These are phyloP conservation scores for Manduca sexta DNA, from an alignment of 1,140 invertebrate genomes.

Conservation along the genomic window DNA sequence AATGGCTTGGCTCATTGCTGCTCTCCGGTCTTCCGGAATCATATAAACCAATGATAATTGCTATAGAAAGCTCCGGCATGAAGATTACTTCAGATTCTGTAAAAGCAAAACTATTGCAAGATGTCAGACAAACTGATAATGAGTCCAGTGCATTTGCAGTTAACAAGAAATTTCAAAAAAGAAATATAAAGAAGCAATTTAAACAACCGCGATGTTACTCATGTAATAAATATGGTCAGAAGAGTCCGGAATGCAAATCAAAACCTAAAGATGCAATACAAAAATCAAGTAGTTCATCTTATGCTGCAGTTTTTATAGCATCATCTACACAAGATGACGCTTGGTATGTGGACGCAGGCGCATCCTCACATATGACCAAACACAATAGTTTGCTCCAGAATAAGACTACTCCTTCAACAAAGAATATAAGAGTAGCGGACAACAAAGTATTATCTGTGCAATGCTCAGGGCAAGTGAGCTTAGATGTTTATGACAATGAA, in stretches of 20 bases:
- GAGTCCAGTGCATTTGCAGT: slow-evolving; percentile 7
- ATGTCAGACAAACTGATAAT: slow-evolving; percentile 12
- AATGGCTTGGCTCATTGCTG: slow-evolving; percentile 29
- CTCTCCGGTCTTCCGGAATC: slow-evolving; percentile 41
- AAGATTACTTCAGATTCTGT: slow-evolving; percentile 33
- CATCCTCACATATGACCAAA: slow-evolving; percentile 14
- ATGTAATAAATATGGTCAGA: slow-evolving; percentile 16
- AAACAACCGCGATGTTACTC: slow-evolving; percentile 11
- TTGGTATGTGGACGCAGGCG: slow-evolving; percentile 19
- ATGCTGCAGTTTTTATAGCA: slow-evolving; percentile 25
- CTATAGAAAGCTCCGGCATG: slow-evolving; percentile 24
- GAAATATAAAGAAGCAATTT: neutral
- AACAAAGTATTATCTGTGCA: slow-evolving; percentile 1
- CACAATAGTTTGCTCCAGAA: slow-evolving; percentile 5
- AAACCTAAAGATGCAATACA: neutral
- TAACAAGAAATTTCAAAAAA: neutral
- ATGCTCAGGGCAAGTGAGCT: neutral
- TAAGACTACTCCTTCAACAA: neutral
- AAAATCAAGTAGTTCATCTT: slow-evolving; percentile 6
- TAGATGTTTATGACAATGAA: slow-evolving; percentile 1
- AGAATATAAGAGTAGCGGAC: neutral
- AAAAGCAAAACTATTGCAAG: slow-evolving; percentile 41
- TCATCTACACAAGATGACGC: slow-evolving; percentile 9
- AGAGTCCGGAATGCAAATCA: slow-evolving; percentile 7
- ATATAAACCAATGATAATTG: slow-evolving; percentile 51